Evolutionary conservation across 2,888 invertebrate genomes (phyloP).

Genomic region (Epinotia demarniana): DNA sequence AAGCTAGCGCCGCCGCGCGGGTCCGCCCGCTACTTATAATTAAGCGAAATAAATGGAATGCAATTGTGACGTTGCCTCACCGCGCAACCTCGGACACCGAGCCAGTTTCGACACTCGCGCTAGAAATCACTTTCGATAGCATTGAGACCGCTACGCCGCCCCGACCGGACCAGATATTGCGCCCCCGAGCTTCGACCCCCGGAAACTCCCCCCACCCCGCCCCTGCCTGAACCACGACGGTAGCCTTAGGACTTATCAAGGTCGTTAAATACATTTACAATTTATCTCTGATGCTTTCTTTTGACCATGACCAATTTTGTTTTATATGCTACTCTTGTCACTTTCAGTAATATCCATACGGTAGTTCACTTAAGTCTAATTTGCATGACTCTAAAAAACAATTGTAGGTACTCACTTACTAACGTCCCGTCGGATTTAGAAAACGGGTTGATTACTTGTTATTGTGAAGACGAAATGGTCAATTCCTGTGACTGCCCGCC

Average conservation of each 20-base stretch:
- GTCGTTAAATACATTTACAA: not conserved
- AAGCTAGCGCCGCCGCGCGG: slow-evolving; percentile 41
- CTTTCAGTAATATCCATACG: not conserved
- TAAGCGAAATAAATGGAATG: slow-evolving; percentile 54
- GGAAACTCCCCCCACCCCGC: not conserved
- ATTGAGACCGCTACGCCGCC: slow-evolving; percentile 52
- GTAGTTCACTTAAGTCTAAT: not conserved
- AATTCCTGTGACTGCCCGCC: not conserved
- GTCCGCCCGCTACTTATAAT: slow-evolving; percentile 42
- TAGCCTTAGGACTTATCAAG: not conserved
- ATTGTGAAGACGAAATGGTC: not conserved
- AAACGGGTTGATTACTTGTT: not conserved
- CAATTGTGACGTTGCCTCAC: slow-evolving; percentile 60
- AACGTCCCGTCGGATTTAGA: not conserved
- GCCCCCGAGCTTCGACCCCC: slow-evolving; percentile 11
- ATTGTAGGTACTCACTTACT: not conserved
- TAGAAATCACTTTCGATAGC: slow-evolving; percentile 68
- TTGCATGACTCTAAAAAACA: not conserved
- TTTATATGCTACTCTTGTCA: not conserved
- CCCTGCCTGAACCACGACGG: not conserved
- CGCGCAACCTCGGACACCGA: slow-evolving; percentile 57
- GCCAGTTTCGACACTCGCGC: slow-evolving; percentile 62
- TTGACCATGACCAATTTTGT: not conserved
- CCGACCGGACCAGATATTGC: slow-evolving; percentile 3
- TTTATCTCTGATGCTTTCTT: not conserved